Base-by-base conservation (phyloP, 1,140 invertebrate genomes). In the Bilobella aurantiaca region DNA sequence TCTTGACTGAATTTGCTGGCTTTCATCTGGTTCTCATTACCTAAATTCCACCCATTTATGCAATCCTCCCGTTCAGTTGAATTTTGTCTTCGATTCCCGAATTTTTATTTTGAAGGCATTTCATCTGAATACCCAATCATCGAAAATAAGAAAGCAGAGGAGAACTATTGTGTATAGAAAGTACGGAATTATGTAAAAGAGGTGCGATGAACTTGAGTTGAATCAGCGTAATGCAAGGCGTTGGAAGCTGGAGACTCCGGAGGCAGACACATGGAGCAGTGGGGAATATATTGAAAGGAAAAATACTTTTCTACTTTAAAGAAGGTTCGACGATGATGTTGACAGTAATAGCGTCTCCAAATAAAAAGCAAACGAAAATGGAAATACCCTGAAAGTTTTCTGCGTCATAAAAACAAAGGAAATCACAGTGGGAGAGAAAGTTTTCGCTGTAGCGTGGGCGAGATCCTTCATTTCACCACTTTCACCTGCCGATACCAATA, bases 291-390 rank as follows among this genome's bases (percentile, higher is more conserved):
- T 53, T 53, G 49, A 53, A 23, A 5, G 21, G 49, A 53, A 53
- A 53, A 53, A 53, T 53, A 53, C 14, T 53, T 53, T 53, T 53
- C 49, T 23, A 53, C 25, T 53, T 23, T 23, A 23, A 23, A 53
- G 49, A 23, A 53, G 25, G 8, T 42, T 53, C 12, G 23, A 53
- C 49, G 49, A 53, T 53, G 49, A 53, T 23, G 25, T 53, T 53
- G 49, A 53, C 49, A 53, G 25, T 53, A 53, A 53, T 53, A 53
- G 49, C 14, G 25, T n/a, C n/a, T n/a, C n/a, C n/a, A 53, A 53
- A 53, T 12, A 23, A 53, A 12, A 53, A 53, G 12, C 14, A 53
- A 23, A 23, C 8, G 23, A 23, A 53, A 14, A 53, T 18, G 12
- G 23, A 23, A 53, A 53, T 53, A 53, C n/a, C n/a, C n/a, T n/a